phyloP scores from a whole-genome alignment of 2,113 vertebrate genomes.

The Osmerus eperlanus region DNA sequence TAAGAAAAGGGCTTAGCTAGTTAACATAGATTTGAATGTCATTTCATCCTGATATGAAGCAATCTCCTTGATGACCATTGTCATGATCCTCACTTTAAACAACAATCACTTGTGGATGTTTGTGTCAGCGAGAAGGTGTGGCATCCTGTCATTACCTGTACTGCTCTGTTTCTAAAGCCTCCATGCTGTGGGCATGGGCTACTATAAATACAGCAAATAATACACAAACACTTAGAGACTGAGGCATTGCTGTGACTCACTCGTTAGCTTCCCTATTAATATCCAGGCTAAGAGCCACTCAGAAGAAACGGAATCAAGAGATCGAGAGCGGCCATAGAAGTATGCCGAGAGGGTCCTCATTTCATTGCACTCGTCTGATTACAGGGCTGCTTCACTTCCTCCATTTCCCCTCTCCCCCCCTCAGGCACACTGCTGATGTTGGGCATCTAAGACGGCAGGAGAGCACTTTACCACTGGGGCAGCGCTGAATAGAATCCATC shows the following conservation, averaged over 20 bases:
- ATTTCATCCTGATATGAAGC: too few species aligned
- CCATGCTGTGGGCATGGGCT: not conserved
- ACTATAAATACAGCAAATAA: slow-evolving; percentile 34
- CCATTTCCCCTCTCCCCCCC: slow-evolving; percentile 32
- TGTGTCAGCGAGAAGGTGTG: not conserved
- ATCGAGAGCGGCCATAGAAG: not conserved
- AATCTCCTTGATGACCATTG: too few species aligned
- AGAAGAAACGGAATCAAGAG: not conserved
- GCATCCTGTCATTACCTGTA: not conserved
- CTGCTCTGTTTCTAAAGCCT: not conserved
- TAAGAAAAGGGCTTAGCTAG: too few species aligned
- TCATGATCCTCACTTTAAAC: too few species aligned
- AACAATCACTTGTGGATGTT: not conserved
- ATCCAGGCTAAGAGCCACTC: not conserved
- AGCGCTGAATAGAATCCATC: slow-evolving; percentile 23
- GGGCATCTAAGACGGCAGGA: not conserved
- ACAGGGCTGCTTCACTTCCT: slow-evolving; percentile 18
- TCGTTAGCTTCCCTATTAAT: slow-evolving; percentile 25
- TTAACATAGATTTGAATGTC: too few species aligned
- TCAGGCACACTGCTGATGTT: slow-evolving; percentile 11
- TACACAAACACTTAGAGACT: slow-evolving; percentile 19
- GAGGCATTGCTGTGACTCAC: slow-evolving; percentile 46
- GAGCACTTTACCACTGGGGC: not conserved
- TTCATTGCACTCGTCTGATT: slow-evolving; percentile 43
- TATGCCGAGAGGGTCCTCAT: slow-evolving; percentile 34